A percentile compares a stretch with the other conserved stretches of the same genome.
These are phyloP conservation scores for Mycogona germanica DNA, from an alignment of 2,888 invertebrate genomes.

Conservation along the genomic window DNA sequence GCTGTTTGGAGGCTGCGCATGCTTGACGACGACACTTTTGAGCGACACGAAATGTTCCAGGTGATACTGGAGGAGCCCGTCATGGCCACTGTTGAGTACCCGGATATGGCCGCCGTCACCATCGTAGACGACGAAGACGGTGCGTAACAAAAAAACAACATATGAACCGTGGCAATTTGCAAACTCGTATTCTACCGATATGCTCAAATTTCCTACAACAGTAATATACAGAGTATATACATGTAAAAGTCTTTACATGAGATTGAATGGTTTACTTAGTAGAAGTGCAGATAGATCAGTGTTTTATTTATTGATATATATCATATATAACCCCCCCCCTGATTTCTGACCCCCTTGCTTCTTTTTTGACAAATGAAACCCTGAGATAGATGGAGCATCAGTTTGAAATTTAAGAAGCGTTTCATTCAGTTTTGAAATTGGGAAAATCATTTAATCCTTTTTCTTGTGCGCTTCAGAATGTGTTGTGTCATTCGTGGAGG, in stretches of 20 bases:
- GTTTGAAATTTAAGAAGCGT: no score
- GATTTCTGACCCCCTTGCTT: no score
- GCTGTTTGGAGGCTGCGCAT: slow-evolving; percentile 32
- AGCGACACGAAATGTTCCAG: slow-evolving; percentile 29
- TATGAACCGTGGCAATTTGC: slow-evolving; percentile 30
- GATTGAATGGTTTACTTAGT: no score
- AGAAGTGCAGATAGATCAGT: no score
- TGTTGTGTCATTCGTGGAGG: slow-evolving; percentile 28
- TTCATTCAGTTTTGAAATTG: no score
- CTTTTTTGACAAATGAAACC: no score
- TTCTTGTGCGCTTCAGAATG: slow-evolving; percentile 33
- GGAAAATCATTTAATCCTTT: neutral
- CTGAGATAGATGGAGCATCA: no score
- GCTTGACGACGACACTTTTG: slow-evolving; percentile 31
- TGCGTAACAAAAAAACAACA: slow-evolving; percentile 26
- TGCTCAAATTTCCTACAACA: no score
- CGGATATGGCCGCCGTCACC: slow-evolving; percentile 28
- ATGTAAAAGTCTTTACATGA: no score
- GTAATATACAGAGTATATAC: no score
- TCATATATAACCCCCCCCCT: no score
- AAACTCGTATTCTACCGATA: neutral
- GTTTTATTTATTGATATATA: neutral
- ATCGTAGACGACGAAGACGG: slow-evolving; percentile 24
- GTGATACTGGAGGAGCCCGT: slow-evolving; percentile 32
- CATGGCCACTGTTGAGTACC: slow-evolving; percentile 30